Evolutionary conservation across 1,140 invertebrate species (phyloP).

Genomic region (Drosophila ogumai): DNA sequence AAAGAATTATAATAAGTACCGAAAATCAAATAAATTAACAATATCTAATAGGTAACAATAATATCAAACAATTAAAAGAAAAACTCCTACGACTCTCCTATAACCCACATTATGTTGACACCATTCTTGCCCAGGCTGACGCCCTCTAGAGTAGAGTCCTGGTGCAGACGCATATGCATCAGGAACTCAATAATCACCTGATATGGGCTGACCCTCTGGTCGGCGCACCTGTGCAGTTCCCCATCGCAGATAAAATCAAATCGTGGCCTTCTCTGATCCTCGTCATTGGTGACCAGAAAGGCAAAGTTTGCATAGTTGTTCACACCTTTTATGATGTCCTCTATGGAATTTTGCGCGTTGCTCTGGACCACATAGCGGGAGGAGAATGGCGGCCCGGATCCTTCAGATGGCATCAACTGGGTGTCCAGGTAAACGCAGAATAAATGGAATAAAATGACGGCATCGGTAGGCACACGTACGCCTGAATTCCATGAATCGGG

Average conservation of each 20-base stretch:
- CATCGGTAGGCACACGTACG: conserved; percentile 91
- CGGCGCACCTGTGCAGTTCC: conserved; percentile 74
- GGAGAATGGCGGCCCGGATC: conserved; percentile 87
- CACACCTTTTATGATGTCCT: conserved; percentile 76
- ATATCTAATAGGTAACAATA: neutral
- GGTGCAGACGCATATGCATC: conserved; percentile 89
- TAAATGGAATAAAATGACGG: conserved; percentile 92
- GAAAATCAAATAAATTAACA: too few relatives aligned
- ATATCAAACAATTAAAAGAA: neutral
- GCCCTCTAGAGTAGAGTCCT: conserved; percentile 91
- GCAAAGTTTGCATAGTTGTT: conserved; percentile 79
- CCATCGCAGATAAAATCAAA: conserved; percentile 73
- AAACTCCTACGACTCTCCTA: conserved; percentile 84
- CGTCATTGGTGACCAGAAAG: conserved; percentile 65
- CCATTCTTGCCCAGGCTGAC: conserved; percentile 92
- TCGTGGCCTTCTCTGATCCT: conserved; percentile 64
- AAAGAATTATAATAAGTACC: neutral
- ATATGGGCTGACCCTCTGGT: conserved; percentile 93
- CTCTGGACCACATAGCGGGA: conserved; percentile 83
- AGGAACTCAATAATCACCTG: conserved; percentile 92
- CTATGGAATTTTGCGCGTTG: conserved; percentile 78
- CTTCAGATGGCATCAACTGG: conserved; percentile 90
- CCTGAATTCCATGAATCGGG: conserved; percentile 92
- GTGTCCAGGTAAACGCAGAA: conserved; percentile 93
- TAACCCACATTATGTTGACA: conserved; percentile 92